Evolutionary conservation across 2,888 invertebrate species (phyloP).

Genomic region (Eupithecia exiguata): DNA sequence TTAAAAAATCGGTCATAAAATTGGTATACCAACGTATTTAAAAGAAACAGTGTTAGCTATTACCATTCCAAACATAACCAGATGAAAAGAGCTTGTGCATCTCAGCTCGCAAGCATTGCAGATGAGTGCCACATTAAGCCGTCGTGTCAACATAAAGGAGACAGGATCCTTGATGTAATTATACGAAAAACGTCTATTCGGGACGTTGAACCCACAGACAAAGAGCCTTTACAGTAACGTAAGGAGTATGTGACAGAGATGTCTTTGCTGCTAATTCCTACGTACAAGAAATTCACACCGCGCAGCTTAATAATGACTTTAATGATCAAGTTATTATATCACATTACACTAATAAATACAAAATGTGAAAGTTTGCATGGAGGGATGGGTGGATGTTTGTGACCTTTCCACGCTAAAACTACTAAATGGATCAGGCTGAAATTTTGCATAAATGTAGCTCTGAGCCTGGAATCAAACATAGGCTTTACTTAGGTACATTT

Average conservation of each 20-base stretch:
- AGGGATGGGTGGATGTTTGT: too few relatives aligned
- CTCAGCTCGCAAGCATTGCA: slow-evolving; percentile 47
- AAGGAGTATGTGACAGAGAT: slow-evolving; percentile 27
- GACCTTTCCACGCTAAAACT: too few relatives aligned
- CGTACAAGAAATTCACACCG: background rate
- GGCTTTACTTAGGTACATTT: too few relatives aligned
- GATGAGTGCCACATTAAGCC: slow-evolving; percentile 52
- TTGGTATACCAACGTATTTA: background rate
- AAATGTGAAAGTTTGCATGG: too few relatives aligned
- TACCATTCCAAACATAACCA: slow-evolving; percentile 2
- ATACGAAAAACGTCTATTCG: slow-evolving; percentile 52
- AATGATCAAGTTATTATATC: too few relatives aligned
- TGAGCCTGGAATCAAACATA: too few relatives aligned
- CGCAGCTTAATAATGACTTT: background rate
- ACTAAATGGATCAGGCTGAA: too few relatives aligned
- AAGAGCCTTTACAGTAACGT: slow-evolving; percentile 33
- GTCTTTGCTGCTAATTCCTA: slow-evolving; percentile 15
- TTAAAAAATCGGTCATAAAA: too few relatives aligned
- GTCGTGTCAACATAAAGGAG: slow-evolving; percentile 56
- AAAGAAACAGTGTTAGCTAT: background rate
- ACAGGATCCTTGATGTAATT: slow-evolving; percentile 56
- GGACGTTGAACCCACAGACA: slow-evolving; percentile 44
- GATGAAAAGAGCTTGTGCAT: slow-evolving; percentile 36
- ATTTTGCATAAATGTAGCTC: too few relatives aligned
- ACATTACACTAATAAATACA: too few relatives aligned